Base-by-base conservation (phyloP, 2,888 invertebrate genomes). In the Drosophila eohydei region DNA sequence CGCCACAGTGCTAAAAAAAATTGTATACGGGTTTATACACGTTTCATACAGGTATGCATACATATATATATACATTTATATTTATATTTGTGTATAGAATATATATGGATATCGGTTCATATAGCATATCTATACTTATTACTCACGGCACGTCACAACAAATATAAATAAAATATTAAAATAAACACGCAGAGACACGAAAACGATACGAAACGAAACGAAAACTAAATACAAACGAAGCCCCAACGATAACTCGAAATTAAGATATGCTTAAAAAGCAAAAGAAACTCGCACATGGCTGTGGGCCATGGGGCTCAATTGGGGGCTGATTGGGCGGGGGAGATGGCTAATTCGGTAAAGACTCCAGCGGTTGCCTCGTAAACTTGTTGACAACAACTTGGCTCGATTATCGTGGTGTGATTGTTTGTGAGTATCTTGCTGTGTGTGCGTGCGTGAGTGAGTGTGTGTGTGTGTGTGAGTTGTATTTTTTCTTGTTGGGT, bases 141-240 rank as follows among this genome's bases (percentile, higher is more conserved):
- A 87, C 89, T 89, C 90, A 89, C 76, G 82, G 83, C 88, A 90
- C 87, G 87, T 90, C 87, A 87, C 82, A 89, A 83, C 77, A 87
- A 81, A 81, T 81, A 81, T 76, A 84, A 89, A 89, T 85, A 83
- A 78, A 81, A 83, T 90, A 80, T 82, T 71, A 72, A 72, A 87
- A 76, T 56, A 77, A 43, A 72, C 55, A 71, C 51, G 55, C 55
- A 50, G 43, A 50, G 46, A 74, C 66, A 54, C 50, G 58, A 66
- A 58, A 66, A 63, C 67, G 54, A 73, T 77, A 65, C 67, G 56
- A 74, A 81, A 65, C 67, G 56, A 74, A 81, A 64, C 66, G 62
- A 75, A 79, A 88, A 83, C 86, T 85, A 75, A 89, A 81, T 56
- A 77, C 63, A 80, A 71, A 63, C 60, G 55, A 76, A 56, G 40